These are phyloP conservation scores for Poliocrania exsul DNA, from an alignment of 2,797 vertebrate genomes.

Conservation along the genomic window DNA sequence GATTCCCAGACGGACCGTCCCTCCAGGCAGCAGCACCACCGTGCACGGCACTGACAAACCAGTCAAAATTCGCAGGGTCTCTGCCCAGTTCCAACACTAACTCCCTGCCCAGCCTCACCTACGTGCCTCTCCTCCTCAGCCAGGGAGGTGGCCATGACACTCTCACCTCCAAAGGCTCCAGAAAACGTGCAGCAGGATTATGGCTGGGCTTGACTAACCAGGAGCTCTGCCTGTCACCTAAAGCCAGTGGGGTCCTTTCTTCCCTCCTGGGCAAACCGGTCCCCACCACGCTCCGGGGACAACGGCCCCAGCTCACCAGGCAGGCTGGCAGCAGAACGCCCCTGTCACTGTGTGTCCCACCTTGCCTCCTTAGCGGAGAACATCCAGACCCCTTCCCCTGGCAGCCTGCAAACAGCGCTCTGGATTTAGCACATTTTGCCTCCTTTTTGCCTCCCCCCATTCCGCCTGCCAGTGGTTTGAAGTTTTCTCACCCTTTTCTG, in stretches of 20 bases:
- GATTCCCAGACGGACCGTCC: not conserved
- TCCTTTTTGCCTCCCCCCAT: not conserved
- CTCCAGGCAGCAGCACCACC: not conserved
- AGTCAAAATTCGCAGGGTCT: not conserved
- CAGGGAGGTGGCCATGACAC: not conserved
- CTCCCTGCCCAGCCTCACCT: not conserved
- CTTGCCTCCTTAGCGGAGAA: not conserved
- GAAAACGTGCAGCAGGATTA: not conserved
- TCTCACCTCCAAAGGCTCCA: not conserved
- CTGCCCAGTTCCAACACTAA: not conserved
- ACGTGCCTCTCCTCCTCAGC: not conserved
- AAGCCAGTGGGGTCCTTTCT: not conserved
- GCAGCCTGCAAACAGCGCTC: not conserved
- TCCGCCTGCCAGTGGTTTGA: not conserved
- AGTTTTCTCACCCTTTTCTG: constrained; percentile 64
- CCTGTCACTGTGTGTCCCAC: not conserved
- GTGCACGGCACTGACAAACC: rapidly evolving
- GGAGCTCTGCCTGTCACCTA: not conserved
- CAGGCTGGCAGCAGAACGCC: not conserved
- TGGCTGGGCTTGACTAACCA: not conserved
- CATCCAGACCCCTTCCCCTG: not conserved
- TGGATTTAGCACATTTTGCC: not conserved
- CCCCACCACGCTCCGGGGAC: rapidly evolving
- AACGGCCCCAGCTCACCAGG: not conserved
- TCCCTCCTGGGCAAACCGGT: not conserved